Conservation (phyloP, 2,888 invertebrate species). For the Amblyteles armatorius region DNA sequence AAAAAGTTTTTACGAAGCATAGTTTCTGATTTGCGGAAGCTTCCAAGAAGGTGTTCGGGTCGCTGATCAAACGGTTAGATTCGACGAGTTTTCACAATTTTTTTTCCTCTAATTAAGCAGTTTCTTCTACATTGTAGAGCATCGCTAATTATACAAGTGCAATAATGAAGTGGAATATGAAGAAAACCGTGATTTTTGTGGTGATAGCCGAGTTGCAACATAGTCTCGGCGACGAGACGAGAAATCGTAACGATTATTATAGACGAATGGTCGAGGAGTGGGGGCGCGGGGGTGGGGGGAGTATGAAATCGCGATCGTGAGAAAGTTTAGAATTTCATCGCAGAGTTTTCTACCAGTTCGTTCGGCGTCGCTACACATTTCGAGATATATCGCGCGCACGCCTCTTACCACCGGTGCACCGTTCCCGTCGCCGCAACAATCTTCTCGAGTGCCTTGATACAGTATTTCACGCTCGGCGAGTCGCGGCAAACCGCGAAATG, state of each 20-base stretch:
- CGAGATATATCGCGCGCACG: constrained; percentile 38
- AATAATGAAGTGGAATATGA: background rate
- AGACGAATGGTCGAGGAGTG: background rate
- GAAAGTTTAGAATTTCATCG: constrained; percentile 64
- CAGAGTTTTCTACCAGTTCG: constrained; percentile 39
- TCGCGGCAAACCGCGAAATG: constrained; percentile 57
- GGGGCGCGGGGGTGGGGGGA: background rate
- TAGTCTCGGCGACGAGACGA: background rate
- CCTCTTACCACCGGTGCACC: constrained; percentile 16
- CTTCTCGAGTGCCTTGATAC: constrained; percentile 42
- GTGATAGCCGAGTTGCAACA: background rate
- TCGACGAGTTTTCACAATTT: background rate
- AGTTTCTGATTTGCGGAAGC: background rate
- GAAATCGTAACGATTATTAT: constrained; percentile 34
- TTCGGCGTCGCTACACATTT: constrained; percentile 61
- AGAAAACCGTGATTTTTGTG: background rate
- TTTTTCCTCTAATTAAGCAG: background rate
- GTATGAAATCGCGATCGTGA: constrained; percentile 62
- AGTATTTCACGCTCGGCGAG: constrained; percentile 51
- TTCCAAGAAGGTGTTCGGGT: background rate
- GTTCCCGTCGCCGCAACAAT: constrained; percentile 41
- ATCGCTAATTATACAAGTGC: background rate
- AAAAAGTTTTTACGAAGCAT: background rate
- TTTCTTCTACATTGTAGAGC: background rate
- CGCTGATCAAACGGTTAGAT: background rate